Evolutionary conservation across 2,888 invertebrate genomes (phyloP).

Genomic region (Pycnomerus fuliginosus): DNA sequence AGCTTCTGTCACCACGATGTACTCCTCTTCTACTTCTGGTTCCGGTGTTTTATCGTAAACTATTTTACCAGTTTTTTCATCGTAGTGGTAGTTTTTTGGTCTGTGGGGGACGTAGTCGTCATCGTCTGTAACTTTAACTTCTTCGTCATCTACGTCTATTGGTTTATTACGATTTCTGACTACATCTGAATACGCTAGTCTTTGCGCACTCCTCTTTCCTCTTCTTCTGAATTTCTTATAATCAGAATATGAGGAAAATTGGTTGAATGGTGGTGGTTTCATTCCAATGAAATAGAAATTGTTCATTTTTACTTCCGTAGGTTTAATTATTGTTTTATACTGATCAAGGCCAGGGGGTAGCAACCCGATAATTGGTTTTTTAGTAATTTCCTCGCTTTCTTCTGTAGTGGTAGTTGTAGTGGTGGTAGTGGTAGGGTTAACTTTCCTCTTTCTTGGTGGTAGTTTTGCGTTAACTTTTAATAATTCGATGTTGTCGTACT

Average conservation of each 20-base stretch:
- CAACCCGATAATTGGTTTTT: slow-evolving; percentile 33
- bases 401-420: slow-evolving; percentile 3
- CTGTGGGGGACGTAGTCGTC: slow-evolving; percentile 51
- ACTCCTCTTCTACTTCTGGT: slow-evolving; percentile 31
- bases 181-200: slow-evolving; percentile 40
- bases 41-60: slow-evolving; percentile 42
- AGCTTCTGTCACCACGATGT: slow-evolving; percentile 36
- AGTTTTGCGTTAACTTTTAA: too few species aligned
- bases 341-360: slow-evolving; percentile 37
- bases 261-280: slow-evolving; percentile 44
- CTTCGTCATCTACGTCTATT: slow-evolving; percentile 30
- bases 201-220: slow-evolving; percentile 34
- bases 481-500: slow-evolving; percentile 23
- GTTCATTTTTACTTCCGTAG: slow-evolving; percentile 30
- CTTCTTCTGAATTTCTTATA: slow-evolving; percentile 29
- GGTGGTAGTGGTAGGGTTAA: slow-evolving; percentile 3
- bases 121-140: slow-evolving; percentile 28
- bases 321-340: slow-evolving; percentile 36
- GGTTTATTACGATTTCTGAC: slow-evolving; percentile 34
- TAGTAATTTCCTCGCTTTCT: slow-evolving; percentile 20
- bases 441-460: too few species aligned
- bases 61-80: slow-evolving; percentile 46
- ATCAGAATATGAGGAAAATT: slow-evolving; percentile 46
- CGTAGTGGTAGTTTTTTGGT: slow-evolving; percentile 48
- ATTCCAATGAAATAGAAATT: slow-evolving; percentile 45